A percentile compares a stretch with the other conserved stretches of the same genome.
These are phyloP conservation scores for Pygathrix nemaeus DNA, from an alignment of 2,113 vertebrate species.

Conservation along the genomic window DNA sequence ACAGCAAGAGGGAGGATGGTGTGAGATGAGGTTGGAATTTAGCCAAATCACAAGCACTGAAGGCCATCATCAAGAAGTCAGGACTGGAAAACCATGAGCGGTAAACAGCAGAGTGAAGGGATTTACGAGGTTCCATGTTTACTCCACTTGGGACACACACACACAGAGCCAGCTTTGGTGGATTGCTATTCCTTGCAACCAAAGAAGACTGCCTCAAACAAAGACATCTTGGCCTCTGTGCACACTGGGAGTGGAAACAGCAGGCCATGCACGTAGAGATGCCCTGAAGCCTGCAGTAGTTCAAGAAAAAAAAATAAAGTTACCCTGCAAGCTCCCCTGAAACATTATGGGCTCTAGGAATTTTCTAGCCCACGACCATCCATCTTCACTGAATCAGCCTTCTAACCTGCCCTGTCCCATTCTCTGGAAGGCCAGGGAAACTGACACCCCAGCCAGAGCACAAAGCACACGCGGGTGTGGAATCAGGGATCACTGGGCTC, in stretches of 20 bases:
- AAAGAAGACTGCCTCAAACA: not conserved
- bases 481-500: fast-evolving
- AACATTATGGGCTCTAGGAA: not conserved
- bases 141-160: not conserved
- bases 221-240: not conserved
- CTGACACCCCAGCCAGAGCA: not conserved
- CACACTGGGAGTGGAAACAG: not conserved
- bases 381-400: not conserved
- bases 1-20: too few relatives aligned
- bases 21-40: not conserved
- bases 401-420: fast-evolving
- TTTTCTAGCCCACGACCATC: not conserved
- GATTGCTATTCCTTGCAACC: not conserved
- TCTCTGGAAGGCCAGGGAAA: not conserved
- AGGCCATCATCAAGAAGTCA: not conserved
- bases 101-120: not conserved
- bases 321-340: fast-evolving
- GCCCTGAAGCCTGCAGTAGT: not conserved
- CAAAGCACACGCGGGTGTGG: fast-evolving
- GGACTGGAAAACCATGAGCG: not conserved
- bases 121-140: not conserved
- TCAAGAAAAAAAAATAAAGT: too few relatives aligned
- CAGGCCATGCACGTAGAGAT: not conserved
- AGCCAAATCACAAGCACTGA: not conserved
- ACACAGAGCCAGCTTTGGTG: not conserved